Percentiles rank a stretch among this genome's conserved stretches.
phyloP scores from a whole-genome alignment of 2,113 vertebrate genomes.

The Vanacampus margaritifer region DNA sequence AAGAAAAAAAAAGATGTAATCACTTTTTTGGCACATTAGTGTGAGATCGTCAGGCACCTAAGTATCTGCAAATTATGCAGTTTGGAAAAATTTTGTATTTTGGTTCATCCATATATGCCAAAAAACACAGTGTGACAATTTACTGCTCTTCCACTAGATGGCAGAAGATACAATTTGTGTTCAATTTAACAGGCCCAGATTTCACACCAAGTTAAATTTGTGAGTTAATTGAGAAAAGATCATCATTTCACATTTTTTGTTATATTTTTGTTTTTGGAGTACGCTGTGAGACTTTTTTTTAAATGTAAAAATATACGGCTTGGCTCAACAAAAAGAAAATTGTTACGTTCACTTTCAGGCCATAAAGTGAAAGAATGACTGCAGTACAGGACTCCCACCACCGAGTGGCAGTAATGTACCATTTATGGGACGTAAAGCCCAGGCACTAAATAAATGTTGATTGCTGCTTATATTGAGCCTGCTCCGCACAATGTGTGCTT shows the following conservation, averaged over 20 bases:
- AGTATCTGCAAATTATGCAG: background rate
- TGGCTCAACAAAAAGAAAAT: background rate
- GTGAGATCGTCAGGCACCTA: background rate
- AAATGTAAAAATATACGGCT: background rate
- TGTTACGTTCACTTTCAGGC: background rate
- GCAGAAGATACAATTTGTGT: background rate
- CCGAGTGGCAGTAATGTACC: slow-evolving; percentile 53
- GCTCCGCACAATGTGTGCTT: background rate
- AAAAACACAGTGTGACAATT: background rate
- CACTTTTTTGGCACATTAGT: no score
- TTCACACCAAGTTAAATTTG: background rate
- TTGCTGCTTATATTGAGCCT: background rate
- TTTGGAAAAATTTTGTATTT: background rate
- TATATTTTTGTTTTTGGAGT: no score
- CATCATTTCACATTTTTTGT: no score
- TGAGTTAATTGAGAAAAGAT: no score
- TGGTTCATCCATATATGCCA: background rate
- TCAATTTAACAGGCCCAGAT: background rate
- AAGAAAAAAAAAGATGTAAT: no score
- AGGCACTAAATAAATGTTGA: background rate
- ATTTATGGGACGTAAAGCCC: background rate
- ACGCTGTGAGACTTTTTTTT: no score
- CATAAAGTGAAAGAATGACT: background rate
- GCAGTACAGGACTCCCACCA: slow-evolving; percentile 33
- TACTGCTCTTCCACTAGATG: background rate